These are phyloP conservation scores for Drosophila nigricruria DNA, from an alignment of 2,888 invertebrate species.

Conservation along the genomic window DNA sequence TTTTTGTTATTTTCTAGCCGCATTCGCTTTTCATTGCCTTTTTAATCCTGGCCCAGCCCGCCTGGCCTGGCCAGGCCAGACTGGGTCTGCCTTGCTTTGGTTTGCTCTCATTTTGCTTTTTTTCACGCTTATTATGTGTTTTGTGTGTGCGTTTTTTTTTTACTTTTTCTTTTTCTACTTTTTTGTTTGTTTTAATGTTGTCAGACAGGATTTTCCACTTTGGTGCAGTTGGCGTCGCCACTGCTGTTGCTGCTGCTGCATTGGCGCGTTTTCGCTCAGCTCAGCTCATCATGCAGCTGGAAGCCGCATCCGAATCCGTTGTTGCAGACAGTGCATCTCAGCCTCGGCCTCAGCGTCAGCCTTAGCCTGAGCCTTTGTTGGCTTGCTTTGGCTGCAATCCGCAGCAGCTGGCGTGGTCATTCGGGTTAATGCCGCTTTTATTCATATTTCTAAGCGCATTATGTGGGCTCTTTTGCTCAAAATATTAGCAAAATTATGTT, in stretches of 20 bases:
- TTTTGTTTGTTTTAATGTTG: conserved; percentile 74
- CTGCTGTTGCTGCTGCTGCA: conserved; percentile 13
- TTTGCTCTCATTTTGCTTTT: conserved; percentile 76
- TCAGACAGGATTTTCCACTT: conserved; percentile 83
- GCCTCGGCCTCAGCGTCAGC: conserved; percentile 1
- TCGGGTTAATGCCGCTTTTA: conserved; percentile 72
- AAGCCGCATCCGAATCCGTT: conserved; percentile 42
- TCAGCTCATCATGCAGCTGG: conserved; percentile 59
- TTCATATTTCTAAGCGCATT: conserved; percentile 72
- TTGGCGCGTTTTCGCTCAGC: conserved; percentile 58
- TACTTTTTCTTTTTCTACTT: conserved; percentile 44
- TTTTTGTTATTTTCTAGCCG: conserved; percentile 29
- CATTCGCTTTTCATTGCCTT: conserved; percentile 67
- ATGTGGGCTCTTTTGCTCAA: conserved; percentile 51
- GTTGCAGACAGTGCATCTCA: conserved; percentile 29
- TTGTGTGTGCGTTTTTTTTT: conserved; percentile 56
- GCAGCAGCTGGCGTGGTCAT: conserved; percentile 58
- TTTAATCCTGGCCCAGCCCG: conserved; percentile 44
- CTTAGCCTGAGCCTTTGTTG: conserved; percentile 9
- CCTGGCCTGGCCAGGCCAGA: conserved; percentile 6
- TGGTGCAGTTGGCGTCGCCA: conserved; percentile 60
- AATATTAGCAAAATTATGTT: conserved; percentile 70
- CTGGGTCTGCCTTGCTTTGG: conserved; percentile 38
- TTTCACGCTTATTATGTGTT: conserved; percentile 73
- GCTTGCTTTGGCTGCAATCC: conserved; percentile 36